Evolutionary conservation across 2,113 vertebrate species (phyloP), one percentile per base, ranked within the genome.

Genomic region (Athene noctua): DNA sequence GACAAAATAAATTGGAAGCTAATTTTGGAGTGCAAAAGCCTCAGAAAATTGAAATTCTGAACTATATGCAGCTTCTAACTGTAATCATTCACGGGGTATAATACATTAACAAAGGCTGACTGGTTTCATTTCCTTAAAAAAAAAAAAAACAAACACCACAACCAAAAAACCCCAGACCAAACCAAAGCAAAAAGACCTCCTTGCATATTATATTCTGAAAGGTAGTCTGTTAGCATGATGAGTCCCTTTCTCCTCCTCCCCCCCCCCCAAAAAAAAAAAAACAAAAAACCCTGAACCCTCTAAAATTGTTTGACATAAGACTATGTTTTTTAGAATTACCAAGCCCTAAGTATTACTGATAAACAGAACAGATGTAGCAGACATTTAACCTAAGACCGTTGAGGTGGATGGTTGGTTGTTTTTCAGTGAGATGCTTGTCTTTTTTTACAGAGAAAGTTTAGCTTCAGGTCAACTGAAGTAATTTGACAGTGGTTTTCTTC

Each of bases 1-100:
- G 86, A 82, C 95, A 94, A 94, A 96, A 92, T 89, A 91, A 92
- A 94, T 87, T 92, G 83, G 95, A 94, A 94, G 70, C 83, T 97
- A 91, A 97, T 95, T 97, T 94, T 75, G 66, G 80, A 96, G 86
- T 94, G 88, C 72, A 94, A 90, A 97, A 94, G 77, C 80, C 65
- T 92, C 2, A 10, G 88, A 97, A 95, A 94, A 96, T 91, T 93
- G 90, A 96, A 94, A 93, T 92, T 93, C 77, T 81, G 65, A 91
- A 75, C 57, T 59, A 77, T 84, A 78, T 46, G 68, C 75, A 85
- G 86, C 78, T 96, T 91, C 73, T 38, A 89, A 68, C 86, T 92
- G 78, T 96, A 97, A 89, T 94, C 77, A 92, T 93, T 96, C 73
- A 75, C 68, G 61, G 44, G 11, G 23, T 94, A 81, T 94, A 94